phyloP scores from a whole-genome alignment of 2,113 vertebrate genomes.

The Eudyptes chrysolophus region DNA sequence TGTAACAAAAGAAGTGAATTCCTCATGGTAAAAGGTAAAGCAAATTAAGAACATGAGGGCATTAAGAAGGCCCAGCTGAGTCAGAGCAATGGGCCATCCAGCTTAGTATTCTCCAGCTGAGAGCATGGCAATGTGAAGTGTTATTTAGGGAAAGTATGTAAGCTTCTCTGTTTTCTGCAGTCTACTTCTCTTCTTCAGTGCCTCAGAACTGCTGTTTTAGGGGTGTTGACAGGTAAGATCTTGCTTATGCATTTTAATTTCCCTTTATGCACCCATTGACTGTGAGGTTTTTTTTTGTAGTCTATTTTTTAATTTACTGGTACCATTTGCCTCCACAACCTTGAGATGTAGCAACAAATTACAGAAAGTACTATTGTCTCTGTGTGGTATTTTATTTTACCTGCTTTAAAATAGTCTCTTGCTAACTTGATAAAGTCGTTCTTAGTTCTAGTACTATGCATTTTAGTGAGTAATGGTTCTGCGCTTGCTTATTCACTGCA shows the following conservation, averaged over 20 bases:
- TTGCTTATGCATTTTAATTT: background rate
- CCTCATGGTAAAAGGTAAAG: background rate
- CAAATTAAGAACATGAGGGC: background rate
- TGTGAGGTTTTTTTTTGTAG: background rate
- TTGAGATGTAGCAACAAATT: background rate
- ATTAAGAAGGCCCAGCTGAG: background rate
- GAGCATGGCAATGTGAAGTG: background rate
- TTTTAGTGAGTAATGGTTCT: background rate
- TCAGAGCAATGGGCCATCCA: background rate
- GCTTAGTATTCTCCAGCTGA: background rate
- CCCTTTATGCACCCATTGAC: accelerated
- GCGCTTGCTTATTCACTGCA: background rate
- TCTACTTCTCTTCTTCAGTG: accelerated
- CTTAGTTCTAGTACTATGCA: background rate
- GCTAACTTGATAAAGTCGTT: background rate
- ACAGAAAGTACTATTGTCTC: background rate
- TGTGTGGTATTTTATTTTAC: background rate
- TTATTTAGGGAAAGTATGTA: background rate
- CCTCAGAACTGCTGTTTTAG: background rate
- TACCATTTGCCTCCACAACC: background rate
- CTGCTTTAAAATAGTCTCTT: background rate
- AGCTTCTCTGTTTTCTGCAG: accelerated
- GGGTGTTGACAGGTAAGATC: accelerated
- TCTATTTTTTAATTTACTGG: background rate
- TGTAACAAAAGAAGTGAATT: background rate